These are phyloP conservation scores for Lordiphosa stackelbergi DNA, from an alignment of 1,140 invertebrate genomes.

Conservation along the genomic window DNA sequence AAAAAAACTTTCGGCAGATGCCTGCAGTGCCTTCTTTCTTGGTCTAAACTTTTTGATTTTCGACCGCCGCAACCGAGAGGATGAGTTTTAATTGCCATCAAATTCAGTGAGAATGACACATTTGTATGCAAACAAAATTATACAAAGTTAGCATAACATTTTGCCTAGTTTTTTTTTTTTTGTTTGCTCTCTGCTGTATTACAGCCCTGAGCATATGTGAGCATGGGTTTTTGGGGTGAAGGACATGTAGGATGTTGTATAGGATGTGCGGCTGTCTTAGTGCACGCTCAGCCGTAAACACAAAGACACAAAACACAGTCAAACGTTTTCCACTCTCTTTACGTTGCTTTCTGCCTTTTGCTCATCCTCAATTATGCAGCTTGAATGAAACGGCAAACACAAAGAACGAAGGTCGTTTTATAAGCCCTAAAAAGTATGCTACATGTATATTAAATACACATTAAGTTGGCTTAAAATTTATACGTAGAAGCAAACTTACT, in stretches of 20 bases:
- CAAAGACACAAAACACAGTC: conserved; percentile 19
- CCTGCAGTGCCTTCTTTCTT: conserved; percentile 13
- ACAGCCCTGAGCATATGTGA: conserved; percentile 28
- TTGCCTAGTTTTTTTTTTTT: not conserved
- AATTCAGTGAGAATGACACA: conserved; percentile 3
- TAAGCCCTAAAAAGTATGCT: conserved; percentile 60
- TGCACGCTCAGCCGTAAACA: conserved; percentile 47
- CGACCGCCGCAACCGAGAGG: not conserved
- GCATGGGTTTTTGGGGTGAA: conserved; percentile 33
- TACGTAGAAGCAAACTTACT: too few relatives aligned
- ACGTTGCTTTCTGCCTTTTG: conserved; percentile 29
- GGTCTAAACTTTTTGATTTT: conserved; percentile 27
- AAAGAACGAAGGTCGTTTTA: conserved; percentile 56
- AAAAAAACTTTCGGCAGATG: conserved; percentile 12
- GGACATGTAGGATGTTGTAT: conserved; percentile 39
- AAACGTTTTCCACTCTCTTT: conserved; percentile 47
- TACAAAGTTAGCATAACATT: conserved; percentile 18
- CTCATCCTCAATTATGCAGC: conserved; percentile 67
- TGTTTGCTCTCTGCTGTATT: conserved; percentile 2
- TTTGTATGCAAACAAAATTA: not conserved
- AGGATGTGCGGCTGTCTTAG: conserved; percentile 56
- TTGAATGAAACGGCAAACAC: conserved; percentile 48
- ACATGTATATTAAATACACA: too few relatives aligned
- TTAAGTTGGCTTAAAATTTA: conserved; percentile 15
- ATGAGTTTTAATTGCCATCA: conserved; percentile 23